A percentile compares a stretch with the other conserved stretches of the same genome.
phyloP scores from a whole-genome alignment of 2,797 vertebrate genomes.

The Anisognathus igniventris region DNA sequence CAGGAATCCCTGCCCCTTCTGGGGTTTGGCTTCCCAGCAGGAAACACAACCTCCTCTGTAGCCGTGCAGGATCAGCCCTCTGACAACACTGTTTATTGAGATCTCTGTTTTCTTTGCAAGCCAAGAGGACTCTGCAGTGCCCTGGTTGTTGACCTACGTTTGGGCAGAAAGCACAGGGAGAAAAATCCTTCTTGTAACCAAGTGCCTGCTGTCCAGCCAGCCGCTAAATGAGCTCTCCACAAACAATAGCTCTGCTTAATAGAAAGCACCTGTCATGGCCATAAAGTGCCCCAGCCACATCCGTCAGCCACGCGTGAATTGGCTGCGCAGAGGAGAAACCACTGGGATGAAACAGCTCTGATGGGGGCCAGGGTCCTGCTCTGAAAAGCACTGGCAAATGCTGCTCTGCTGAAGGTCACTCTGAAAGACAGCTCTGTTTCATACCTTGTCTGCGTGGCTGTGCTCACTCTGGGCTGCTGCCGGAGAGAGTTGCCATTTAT shows the following conservation, averaged over 20 bases:
- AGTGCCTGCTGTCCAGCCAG: conserved; percentile 50
- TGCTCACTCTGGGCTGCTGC: neutral
- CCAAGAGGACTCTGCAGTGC: neutral
- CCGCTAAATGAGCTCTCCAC: conserved; percentile 52
- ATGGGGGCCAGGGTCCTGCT: neutral
- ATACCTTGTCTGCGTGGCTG: neutral
- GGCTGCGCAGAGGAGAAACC: conserved; percentile 21
- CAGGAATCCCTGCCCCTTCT: neutral
- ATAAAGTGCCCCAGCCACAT: conserved; percentile 41
- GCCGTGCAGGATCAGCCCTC: neutral
- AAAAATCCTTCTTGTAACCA: conserved; percentile 43
- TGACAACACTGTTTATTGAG: neutral
- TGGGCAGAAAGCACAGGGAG: neutral
- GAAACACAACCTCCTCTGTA: neutral
- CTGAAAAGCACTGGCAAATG: neutral
- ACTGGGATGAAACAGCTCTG: neutral
- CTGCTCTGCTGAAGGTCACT: conserved; percentile 18
- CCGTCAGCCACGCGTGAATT: conserved; percentile 19
- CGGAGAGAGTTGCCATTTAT: neutral
- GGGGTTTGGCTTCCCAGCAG: neutral
- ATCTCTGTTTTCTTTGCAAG: neutral
- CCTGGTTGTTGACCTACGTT: neutral
- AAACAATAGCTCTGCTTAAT: conserved; percentile 53
- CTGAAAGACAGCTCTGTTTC: neutral
- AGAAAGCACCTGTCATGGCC: conserved; percentile 47